Evolutionary conservation across 2,113 vertebrate genomes (phyloP).

Genomic region (Leucoraja erinaceus): DNA sequence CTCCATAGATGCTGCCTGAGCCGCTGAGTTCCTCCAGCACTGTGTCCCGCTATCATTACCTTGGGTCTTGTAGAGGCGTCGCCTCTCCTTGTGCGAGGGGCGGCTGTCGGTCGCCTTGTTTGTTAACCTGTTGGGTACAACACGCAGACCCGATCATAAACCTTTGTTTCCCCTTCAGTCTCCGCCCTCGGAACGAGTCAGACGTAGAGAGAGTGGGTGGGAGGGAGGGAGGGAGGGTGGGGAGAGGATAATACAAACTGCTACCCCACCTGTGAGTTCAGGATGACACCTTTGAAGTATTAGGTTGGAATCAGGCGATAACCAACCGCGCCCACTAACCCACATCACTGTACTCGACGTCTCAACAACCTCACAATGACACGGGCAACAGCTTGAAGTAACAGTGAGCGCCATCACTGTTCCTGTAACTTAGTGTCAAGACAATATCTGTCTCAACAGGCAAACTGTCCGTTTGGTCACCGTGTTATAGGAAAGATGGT

Average conservation of each 20-base stretch:
- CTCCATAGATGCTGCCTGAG: too few relatives aligned
- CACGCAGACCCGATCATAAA: background rate
- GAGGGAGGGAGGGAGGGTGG: too few relatives aligned
- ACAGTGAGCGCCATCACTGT: background rate
- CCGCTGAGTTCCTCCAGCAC: too few relatives aligned
- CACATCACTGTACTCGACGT: background rate
- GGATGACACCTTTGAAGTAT: background rate
- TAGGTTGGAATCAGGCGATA: background rate
- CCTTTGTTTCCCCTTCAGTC: background rate
- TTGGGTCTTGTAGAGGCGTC: background rate
- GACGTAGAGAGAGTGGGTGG: background rate
- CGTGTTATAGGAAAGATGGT: too few relatives aligned
- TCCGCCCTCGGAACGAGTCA: background rate
- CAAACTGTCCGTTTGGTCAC: background rate
- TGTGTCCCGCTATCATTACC: background rate
- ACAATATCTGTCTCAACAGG: background rate
- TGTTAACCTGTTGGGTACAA: background rate
- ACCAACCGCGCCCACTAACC: background rate
- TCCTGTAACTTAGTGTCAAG: background rate
- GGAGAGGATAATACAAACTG: background rate
- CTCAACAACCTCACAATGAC: conserved; percentile 14
- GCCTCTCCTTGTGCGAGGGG: too few relatives aligned
- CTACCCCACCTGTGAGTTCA: background rate
- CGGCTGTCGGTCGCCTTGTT: background rate
- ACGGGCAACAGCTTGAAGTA: background rate